Percentiles rank a stretch among this genome's conserved stretches.
Conservation (phyloP, 2,113 vertebrate species). For the Mobula hypostoma region DNA sequence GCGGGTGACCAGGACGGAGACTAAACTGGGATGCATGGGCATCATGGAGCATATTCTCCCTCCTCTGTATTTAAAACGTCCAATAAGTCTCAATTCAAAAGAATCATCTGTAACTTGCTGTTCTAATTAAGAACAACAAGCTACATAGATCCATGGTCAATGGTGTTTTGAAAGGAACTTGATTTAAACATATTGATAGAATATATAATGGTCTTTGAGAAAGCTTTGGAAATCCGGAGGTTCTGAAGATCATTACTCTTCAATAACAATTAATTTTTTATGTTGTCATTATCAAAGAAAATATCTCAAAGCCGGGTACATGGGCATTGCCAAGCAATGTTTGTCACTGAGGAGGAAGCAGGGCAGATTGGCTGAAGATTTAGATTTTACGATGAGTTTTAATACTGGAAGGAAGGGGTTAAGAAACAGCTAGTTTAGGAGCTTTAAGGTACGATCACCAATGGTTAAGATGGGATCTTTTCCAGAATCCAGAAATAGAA, state of each 20-base stretch:
- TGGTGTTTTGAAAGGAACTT: not conserved
- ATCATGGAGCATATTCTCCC: no score
- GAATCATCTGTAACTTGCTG: not conserved
- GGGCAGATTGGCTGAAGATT: no score
- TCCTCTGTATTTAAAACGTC: no score
- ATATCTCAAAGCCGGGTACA: not conserved
- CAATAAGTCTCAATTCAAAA: no score
- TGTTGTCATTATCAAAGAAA: not conserved
- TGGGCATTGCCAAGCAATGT: no score
- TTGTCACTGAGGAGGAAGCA: no score
- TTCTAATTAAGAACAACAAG: not conserved
- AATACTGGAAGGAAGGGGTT: not conserved
- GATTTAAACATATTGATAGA: not conserved
- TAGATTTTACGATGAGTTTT: not conserved
- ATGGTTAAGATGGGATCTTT: not conserved
- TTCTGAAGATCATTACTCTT: not conserved
- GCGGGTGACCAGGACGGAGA: no score
- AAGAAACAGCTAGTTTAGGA: not conserved
- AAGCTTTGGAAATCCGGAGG: not conserved
- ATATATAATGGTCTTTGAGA: not conserved
- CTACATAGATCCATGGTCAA: not conserved
- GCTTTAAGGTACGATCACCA: not conserved
- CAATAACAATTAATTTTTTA: not conserved
- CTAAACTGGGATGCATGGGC: no score
- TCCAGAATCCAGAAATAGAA: not conserved